Evolutionary conservation across 2,888 invertebrate species (phyloP).

Genomic region (Furcula furcula): DNA sequence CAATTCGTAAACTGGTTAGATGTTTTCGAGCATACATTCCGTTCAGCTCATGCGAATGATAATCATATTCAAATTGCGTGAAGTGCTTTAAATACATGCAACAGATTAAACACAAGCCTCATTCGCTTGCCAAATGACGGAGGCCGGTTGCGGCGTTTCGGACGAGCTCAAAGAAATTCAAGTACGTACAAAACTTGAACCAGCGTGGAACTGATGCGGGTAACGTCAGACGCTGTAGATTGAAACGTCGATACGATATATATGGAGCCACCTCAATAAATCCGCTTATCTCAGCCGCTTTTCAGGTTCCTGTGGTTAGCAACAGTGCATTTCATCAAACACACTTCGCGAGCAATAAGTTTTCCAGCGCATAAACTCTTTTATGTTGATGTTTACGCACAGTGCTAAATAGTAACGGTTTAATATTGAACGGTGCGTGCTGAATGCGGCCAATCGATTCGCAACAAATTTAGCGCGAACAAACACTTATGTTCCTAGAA

Average conservation of each 20-base stretch:
- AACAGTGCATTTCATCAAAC: constrained; percentile 32
- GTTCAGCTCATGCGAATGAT: neutral
- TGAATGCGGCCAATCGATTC: constrained; percentile 71
- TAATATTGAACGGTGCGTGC: constrained; percentile 64
- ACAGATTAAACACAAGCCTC: neutral
- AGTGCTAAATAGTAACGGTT: constrained; percentile 63
- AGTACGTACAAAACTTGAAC: constrained; percentile 22
- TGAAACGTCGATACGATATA: constrained; percentile 39
- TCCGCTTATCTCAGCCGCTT: constrained; percentile 32
- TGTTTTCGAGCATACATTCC: neutral
- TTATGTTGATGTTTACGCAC: constrained; percentile 54
- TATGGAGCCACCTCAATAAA: constrained; percentile 31
- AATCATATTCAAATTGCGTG: constrained; percentile 1
- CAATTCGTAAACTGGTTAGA: neutral
- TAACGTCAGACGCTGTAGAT: constrained; percentile 34
- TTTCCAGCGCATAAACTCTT: constrained; percentile 40
- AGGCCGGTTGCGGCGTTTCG: constrained; percentile 29
- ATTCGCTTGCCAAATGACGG: constrained; percentile 14
- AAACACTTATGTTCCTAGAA: constrained; percentile 35
- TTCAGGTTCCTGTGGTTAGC: constrained; percentile 38
- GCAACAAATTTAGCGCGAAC: constrained; percentile 59
- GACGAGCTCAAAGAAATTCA: constrained; percentile 27
- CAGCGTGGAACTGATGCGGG: constrained; percentile 34
- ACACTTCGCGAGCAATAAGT: constrained; percentile 35
- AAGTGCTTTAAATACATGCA: neutral